Base-by-base conservation (phyloP, 2,113 vertebrate species). In the Corythaeola cristata region DNA sequence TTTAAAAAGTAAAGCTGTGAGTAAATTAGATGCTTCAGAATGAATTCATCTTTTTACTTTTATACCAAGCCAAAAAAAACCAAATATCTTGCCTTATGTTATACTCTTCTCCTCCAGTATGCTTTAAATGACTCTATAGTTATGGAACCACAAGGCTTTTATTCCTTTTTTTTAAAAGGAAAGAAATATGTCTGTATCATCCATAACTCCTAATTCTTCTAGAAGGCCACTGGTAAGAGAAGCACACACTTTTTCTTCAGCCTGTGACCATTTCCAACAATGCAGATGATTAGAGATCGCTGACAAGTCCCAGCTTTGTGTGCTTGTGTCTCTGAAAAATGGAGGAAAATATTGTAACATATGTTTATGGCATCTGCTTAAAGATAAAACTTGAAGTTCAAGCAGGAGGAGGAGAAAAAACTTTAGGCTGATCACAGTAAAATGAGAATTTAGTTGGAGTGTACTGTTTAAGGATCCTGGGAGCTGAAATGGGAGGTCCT, bases 11-110 rank as follows among this genome's bases (percentile, higher is more conserved):
- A 56, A 79, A 89, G 17, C 75, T 96, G 33, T 55, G 74, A 76
- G 82, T 55, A 93, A 94, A 92, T 84, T 55, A 81, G 58, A 62
- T 71, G 37, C 52, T 89, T 96, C 74, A 75, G 80, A 88, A 76
- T 30, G 20, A 37, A 26, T 44, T 44, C 41, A 44, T 44, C 14
- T 66, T 83, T 64, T 64, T 19, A 35, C 49, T 82, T 90, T 74
- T 37, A 74, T 84, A 69, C 32, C 33, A 89, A 78, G 35, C 58
- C 77, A 85, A 91, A 90, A 90, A 47, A 33, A 67, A 55, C 47
- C 60, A 74, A 81, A 50, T 94, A 67, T 52, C 30, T 75, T 91
- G 52, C 58, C 26, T 41, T 67, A 11, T 21, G 20, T 53, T 93
- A n/a, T 64, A 76, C 6, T 93, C 92, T 73, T 58, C 50, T 91